Base-by-base conservation (phyloP, 64 coral and sea anemone species). In the Pocillopora damicornis region DNA sequence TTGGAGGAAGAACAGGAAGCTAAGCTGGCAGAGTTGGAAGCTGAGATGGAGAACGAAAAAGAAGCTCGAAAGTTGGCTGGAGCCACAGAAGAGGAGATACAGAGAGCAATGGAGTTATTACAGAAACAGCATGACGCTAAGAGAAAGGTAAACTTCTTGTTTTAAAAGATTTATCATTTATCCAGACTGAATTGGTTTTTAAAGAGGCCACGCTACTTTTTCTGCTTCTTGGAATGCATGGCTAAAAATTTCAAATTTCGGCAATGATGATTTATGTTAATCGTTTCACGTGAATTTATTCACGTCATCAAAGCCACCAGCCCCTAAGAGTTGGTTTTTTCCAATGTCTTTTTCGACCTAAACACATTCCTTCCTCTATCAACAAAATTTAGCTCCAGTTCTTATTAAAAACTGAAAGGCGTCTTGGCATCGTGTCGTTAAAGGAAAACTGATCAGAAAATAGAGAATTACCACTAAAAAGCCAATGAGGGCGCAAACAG, bases 101-200 rank as follows among this genome's bases (percentile, higher is more conserved):
- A 90, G 59, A 86, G 86, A 4, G 93, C 93, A 1, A 76, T 99
- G 75, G 88, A 85, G 13, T 75, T 78, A 58, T 60, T 99, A 30
- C 90, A 99, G 63, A 73, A 69, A 62, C 97, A 99, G 68, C 93
- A 99, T 37, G 97, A 99, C 22, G 86, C 93, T 0, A 99, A 92
- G 74, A 94, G 86, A 86, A 89, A 84, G 84, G 97, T 99, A 90
- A 67, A 18, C 20, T 14, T 59, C 17, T 22, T 51, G 56, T 11
- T 42, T 30, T 15, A 0, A 5, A 81, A 63, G 5, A 18, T 79
- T 7, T 51, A 51, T 51, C 7, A 51, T 51, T 51, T 51, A 7
- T 51, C 42, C 42, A 51, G 42, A 51, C 42, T 51, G 42, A 7
- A 51, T 51, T 7, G 7, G 42, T 2, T 51, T 51, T 51, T 30